phyloP scores from a whole-genome alignment of 2,888 invertebrate genomes.

The Pristionchus japonicus region DNA sequence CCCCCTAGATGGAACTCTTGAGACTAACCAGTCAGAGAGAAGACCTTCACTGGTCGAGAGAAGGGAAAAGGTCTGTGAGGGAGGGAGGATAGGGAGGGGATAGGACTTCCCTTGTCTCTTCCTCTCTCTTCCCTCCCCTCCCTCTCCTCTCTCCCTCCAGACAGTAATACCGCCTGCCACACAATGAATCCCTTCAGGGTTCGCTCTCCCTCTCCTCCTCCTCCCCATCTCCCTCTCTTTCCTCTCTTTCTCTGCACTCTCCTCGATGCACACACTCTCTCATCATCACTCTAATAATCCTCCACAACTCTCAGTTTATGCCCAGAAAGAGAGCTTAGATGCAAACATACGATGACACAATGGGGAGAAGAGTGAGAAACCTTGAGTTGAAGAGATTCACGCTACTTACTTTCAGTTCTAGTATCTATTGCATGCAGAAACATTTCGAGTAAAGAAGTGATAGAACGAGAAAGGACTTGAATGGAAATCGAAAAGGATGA shows the following conservation, averaged over 20 bases:
- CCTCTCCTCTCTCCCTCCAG: neutral
- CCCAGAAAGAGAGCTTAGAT: neutral
- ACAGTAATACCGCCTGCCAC: slow-evolving; percentile 16
- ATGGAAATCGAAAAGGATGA: neutral
- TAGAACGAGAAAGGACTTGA: neutral
- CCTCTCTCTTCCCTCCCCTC: neutral
- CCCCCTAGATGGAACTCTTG: neutral
- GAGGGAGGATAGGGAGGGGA: neutral
- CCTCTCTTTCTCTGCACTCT: neutral
- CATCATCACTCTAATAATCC: neutral
- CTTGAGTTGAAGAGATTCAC: neutral
- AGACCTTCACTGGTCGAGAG: neutral
- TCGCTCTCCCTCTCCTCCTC: neutral
- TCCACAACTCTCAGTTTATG: slow-evolving; percentile 27
- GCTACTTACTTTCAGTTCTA: neutral
- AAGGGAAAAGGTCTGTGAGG: neutral
- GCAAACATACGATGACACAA: neutral
- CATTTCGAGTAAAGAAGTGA: neutral
- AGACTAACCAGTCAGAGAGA: neutral
- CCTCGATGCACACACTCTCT: neutral
- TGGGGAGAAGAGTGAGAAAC: neutral
- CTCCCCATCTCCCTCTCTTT: neutral
- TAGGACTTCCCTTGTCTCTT: neutral
- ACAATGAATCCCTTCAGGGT: neutral
- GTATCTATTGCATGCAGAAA: neutral